These are phyloP conservation scores for Hemibagrus wyckioides DNA, from an alignment of 2,113 vertebrate species.

Conservation along the genomic window DNA sequence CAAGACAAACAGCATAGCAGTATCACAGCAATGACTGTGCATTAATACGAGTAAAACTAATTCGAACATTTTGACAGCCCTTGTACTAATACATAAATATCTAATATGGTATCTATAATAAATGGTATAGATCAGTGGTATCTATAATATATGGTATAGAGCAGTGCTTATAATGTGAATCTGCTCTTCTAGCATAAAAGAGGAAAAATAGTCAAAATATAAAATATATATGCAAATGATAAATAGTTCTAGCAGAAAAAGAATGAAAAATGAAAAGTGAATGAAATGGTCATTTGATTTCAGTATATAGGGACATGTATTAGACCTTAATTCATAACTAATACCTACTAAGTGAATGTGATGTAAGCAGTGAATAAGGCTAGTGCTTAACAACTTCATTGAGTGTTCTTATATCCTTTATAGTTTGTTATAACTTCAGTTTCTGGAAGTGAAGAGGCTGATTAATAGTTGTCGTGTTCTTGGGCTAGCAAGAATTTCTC, in stretches of 20 bases:
- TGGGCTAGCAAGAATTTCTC: too few species aligned
- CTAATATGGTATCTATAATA: too few species aligned
- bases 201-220: too few species aligned
- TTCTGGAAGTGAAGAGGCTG: background rate
- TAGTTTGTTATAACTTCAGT: background rate
- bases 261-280: background rate
- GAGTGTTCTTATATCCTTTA: background rate
- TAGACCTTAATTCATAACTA: background rate
- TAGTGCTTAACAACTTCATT: background rate
- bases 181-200: background rate
- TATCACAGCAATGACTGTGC: too few species aligned
- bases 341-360: background rate
- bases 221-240: too few species aligned
- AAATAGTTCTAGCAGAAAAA: too few species aligned
- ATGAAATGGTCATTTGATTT: background rate
- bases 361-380: background rate
- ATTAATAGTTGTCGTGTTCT: background rate
- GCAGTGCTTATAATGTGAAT: background rate
- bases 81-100: too few species aligned
- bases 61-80: too few species aligned
- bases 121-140: background rate
- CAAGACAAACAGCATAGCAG: too few species aligned
- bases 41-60: too few species aligned
- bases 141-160: background rate
- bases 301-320: background rate